Percentiles rank a stretch among this genome's conserved stretches.
Conservation (phyloP, 2,797 vertebrate species). For the Rhinichthys osculus region DNA sequence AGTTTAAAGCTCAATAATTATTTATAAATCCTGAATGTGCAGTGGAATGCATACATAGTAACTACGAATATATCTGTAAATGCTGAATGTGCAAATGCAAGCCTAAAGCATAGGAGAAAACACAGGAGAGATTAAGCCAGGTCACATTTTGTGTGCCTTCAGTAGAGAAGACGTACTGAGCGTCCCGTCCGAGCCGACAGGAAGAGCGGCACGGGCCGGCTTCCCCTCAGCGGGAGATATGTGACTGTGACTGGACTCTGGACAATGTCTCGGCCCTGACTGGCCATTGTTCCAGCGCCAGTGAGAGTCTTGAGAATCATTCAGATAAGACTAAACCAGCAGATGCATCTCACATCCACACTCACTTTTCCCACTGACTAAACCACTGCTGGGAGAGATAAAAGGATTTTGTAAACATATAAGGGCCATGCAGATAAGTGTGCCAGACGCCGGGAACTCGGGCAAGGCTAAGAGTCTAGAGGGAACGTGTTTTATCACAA, state of each 20-base stretch:
- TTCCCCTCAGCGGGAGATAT: constrained; percentile 48
- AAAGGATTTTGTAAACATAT: constrained; percentile 29
- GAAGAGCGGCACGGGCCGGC: constrained; percentile 45
- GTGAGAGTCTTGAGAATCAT: constrained; percentile 37
- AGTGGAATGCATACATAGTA: no score
- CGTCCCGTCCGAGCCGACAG: constrained; percentile 32
- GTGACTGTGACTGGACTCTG: constrained; percentile 32
- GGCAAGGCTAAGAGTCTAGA: not conserved
- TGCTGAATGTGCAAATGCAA: not conserved
- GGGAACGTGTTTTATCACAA: constrained; percentile 10
- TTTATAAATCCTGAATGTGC: not conserved
- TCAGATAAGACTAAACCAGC: constrained; percentile 49
- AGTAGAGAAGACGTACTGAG: constrained; percentile 15
- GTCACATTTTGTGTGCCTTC: not conserved
- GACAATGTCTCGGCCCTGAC: constrained; percentile 46
- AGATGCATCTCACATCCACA: constrained; percentile 37
- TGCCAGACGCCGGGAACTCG: constrained; percentile 10
- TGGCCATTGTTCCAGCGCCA: constrained; percentile 45
- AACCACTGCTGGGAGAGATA: constrained; percentile 37
- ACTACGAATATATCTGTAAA: not conserved
- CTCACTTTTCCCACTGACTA: constrained; percentile 27
- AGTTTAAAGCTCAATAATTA: not conserved
- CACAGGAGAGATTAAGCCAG: not conserved
- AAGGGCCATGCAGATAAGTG: constrained; percentile 15
- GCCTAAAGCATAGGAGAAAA: not conserved